Conservation (phyloP, 2,113 vertebrate genomes). For the Serilophus lunatus region DNA sequence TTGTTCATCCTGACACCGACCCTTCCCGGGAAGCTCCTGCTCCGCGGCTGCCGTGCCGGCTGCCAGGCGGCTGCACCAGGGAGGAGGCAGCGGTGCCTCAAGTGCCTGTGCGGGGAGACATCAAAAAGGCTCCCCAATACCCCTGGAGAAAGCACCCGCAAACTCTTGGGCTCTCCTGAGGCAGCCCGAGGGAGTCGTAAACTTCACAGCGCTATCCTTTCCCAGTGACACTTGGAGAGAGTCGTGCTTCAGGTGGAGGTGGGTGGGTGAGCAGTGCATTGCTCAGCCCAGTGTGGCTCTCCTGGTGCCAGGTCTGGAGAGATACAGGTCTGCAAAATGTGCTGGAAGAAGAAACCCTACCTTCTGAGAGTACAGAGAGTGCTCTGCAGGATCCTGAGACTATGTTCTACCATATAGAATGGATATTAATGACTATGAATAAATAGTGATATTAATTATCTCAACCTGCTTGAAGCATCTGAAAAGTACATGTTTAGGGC, state of each 20-base stretch:
- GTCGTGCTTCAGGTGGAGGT: not conserved
- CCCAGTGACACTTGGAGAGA: not conserved
- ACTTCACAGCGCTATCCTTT: not conserved
- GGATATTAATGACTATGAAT: not conserved
- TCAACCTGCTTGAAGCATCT: not conserved
- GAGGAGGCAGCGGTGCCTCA: accelerated
- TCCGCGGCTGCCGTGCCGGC: not conserved
- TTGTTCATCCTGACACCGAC: not conserved
- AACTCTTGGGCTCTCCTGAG: accelerated
- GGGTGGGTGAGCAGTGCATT: not conserved
- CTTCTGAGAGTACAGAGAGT: not conserved
- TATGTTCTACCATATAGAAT: not conserved
- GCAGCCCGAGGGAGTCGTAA: too few species aligned
- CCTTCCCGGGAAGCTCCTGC: not conserved
- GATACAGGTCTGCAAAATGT: not conserved
- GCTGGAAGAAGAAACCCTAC: not conserved
- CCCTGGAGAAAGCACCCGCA: accelerated
- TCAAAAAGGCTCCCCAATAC: accelerated
- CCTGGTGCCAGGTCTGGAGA: not conserved
- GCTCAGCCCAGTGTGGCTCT: not conserved
- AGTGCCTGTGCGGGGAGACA: accelerated
- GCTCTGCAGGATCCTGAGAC: not conserved
- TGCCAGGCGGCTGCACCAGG: not conserved
- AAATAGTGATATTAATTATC: not conserved
- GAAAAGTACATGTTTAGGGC: not conserved